Evolutionary conservation across 2,113 vertebrate genomes (phyloP), one percentile per base, ranked within the genome.

Genomic region (Australoheros scitulus): DNA sequence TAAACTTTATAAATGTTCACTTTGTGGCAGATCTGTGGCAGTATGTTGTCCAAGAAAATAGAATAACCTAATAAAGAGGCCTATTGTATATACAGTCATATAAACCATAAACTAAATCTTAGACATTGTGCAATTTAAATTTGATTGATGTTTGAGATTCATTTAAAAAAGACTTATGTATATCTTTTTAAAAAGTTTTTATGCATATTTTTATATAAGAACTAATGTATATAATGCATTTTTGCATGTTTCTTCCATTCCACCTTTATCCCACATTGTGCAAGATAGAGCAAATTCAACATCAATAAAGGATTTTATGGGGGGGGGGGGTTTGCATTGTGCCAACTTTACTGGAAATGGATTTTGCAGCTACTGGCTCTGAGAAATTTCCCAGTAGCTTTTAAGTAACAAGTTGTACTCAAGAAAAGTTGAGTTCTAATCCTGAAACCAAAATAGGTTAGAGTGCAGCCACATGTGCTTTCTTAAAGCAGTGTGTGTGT

Each of bases 361-460:
- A 72, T 72, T 72, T 72, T 34, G 47, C 20, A 52, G 47, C 17
- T n/a, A 17, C 15, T 17, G 26, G 52, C 22, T 64, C 2, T 3
- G 74, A 85, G 79, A 80, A 11, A 76, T 80, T 68, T 87, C 36
- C 1, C 13, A 64, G 43, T 76, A 70, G 50, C 52, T 32, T 76
- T 83, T 50, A 26, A 60, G 63, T 43, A 74, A 76, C 34, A 79
- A 76, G 68, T 29, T n/a, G 79, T 52, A 65, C 24, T 76, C 36
- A 11, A 58, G 10, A 78, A 15, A 29, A 14, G 29, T 50, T 61
- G 26, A 83, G 41, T 20, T 82, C 64, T 64, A 26, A 70, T 83
- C 32, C 50, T 76, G 55, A 65, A 57, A 84, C 77, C 52, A 81
- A 78, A 80, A 77, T 22, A 43, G 85, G 75, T 86, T 59, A 77